Percentiles rank a stretch among this genome's conserved stretches.
phyloP scores from a whole-genome alignment of 2,113 vertebrate genomes.

The Hipposideros armiger region DNA sequence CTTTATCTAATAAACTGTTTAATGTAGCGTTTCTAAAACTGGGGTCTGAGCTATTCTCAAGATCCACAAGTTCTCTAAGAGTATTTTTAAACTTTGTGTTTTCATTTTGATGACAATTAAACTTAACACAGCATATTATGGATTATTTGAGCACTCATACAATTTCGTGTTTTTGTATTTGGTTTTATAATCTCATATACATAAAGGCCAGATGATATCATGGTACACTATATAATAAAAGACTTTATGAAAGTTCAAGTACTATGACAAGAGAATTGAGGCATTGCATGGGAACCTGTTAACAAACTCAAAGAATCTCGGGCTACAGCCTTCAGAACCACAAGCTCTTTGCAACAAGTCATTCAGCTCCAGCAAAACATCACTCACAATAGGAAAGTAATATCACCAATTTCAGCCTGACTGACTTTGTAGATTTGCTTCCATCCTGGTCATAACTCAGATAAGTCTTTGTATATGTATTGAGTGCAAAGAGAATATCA shows the following conservation, averaged over 20 bases:
- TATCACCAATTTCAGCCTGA: neutral
- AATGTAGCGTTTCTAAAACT: neutral
- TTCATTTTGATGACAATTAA: neutral
- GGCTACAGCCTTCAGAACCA: neutral
- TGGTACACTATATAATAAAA: neutral
- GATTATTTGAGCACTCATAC: neutral
- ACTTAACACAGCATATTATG: neutral
- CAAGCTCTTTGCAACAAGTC: neutral
- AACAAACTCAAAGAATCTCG: neutral
- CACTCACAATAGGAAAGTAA: neutral
- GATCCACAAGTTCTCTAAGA: neutral
- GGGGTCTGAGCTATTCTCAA: neutral
- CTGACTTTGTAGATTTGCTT: neutral
- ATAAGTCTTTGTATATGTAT: neutral
- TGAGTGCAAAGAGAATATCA: neutral
- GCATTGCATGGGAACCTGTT: neutral
- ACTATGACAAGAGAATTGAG: neutral
- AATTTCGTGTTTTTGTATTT: neutral
- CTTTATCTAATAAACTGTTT: neutral
- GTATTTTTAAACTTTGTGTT: neutral
- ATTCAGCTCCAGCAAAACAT: neutral
- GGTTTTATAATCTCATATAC: neutral
- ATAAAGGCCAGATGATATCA: neutral
- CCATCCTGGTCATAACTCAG: neutral
- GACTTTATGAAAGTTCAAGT: neutral